Conservation (phyloP, 2,113 vertebrate species). For the Serinus canaria region DNA sequence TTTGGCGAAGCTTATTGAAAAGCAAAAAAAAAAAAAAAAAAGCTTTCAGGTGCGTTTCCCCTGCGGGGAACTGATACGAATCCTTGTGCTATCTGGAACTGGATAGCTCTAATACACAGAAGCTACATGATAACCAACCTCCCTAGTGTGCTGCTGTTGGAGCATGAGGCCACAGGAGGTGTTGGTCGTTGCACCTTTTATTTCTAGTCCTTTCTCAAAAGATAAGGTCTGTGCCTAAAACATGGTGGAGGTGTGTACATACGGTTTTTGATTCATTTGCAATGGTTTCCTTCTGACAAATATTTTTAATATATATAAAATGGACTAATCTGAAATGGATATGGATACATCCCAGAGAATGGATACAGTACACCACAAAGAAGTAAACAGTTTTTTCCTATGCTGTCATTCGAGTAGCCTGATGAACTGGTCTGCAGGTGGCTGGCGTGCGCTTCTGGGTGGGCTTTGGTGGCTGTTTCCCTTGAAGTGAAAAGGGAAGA, state of each 20-base stretch:
- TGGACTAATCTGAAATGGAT: conserved; percentile 46
- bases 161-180: background rate
- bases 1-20: background rate
- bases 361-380: background rate
- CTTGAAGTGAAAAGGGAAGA: background rate
- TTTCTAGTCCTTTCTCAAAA: conserved; percentile 54
- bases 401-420: background rate
- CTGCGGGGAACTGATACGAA: conserved; percentile 14
- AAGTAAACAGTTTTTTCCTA: conserved; percentile 35
- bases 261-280: conserved; percentile 56
- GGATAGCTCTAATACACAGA: conserved; percentile 50
- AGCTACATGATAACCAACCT: conserved; percentile 54
- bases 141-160: conserved; percentile 23
- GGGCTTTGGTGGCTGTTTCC: background rate
- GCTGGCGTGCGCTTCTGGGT: background rate
- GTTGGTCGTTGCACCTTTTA: conserved; percentile 41
- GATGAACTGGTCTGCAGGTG: background rate
- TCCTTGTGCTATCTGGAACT: conserved; percentile 28
- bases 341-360: background rate
- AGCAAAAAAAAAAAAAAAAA: background rate
- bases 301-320: conserved; percentile 61
- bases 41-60: conserved; percentile 48
- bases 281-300: conserved; percentile 58
- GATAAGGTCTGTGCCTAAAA: conserved; percentile 67
- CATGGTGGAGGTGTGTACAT: conserved; percentile 51